Percentiles rank a stretch among this genome's conserved stretches.
Evolutionary conservation across 2,888 invertebrate species (phyloP).

Genomic region (Drosophila flavopinicola): DNA sequence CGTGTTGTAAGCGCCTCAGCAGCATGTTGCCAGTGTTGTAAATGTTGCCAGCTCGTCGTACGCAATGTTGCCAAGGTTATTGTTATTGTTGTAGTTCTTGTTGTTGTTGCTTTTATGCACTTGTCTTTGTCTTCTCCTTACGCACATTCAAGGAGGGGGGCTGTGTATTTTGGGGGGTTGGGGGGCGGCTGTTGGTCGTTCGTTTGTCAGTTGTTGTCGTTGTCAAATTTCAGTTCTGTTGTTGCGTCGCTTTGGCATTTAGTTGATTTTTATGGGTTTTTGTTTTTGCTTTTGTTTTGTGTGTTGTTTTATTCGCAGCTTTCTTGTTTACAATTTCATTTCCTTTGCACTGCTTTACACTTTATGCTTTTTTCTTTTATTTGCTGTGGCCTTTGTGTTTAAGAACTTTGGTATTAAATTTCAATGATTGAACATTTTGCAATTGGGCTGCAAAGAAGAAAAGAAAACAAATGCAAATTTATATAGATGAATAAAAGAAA

Average conservation of each 20-base stretch:
- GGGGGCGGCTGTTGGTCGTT: constrained; percentile 17
- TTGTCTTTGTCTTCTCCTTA: constrained; percentile 36
- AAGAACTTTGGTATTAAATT: constrained; percentile 55
- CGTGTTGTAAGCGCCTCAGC: constrained; percentile 58
- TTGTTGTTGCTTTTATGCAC: constrained; percentile 34
- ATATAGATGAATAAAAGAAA: constrained; percentile 9
- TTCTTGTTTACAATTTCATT: constrained; percentile 59
- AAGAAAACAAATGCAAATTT: constrained; percentile 13
- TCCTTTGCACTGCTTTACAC: constrained; percentile 50
- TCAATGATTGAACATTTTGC: constrained; percentile 59
- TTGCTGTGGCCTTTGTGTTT: constrained; percentile 35
- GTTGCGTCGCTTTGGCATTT: constrained; percentile 64
- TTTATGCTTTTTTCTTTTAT: constrained; percentile 28
- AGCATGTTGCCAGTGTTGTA: constrained; percentile 62
- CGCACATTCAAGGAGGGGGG: constrained; percentile 43
- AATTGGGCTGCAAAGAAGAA: constrained; percentile 43
- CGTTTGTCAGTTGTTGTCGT: constrained; percentile 42
- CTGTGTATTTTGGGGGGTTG: constrained; percentile 9
- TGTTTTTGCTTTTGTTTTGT: constrained; percentile 18
- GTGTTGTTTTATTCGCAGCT: too few species aligned
- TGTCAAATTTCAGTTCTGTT: constrained; percentile 48
- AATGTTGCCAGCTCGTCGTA: constrained; percentile 49
- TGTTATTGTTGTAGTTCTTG: constrained; percentile 24
- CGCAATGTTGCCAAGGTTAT: constrained; percentile 55
- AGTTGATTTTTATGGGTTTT: constrained; percentile 50